Conservation (phyloP, 2,888 invertebrate genomes). For the Leptarthrus brevirostris region DNA sequence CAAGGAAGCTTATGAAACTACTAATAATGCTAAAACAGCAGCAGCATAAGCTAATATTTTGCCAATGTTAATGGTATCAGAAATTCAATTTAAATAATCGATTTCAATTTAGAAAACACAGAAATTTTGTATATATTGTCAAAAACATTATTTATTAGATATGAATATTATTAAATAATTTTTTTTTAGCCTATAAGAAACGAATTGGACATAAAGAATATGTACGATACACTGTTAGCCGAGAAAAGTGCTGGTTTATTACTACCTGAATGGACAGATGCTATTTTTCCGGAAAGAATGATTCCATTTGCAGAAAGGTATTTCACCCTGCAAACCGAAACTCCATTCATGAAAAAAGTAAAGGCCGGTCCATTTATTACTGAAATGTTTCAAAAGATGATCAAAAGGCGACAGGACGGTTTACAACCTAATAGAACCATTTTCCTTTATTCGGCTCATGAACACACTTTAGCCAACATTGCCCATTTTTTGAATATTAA, state of each 20-base stretch:
- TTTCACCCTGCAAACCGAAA: conserved; percentile 77
- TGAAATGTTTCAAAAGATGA: conserved; percentile 75
- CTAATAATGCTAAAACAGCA: too few relatives aligned
- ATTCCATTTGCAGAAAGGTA: conserved; percentile 75
- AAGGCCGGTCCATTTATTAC: conserved; percentile 80
- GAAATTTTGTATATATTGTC: too few relatives aligned
- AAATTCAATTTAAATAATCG: too few relatives aligned
- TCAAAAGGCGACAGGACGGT: conserved; percentile 67
- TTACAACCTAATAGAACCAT: conserved; percentile 70
- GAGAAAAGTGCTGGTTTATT: conserved; percentile 74
- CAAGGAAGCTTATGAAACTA: too few relatives aligned
- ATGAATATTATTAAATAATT: too few relatives aligned
- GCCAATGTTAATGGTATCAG: too few relatives aligned
- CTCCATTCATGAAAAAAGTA: conserved; percentile 76
- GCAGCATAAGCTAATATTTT: too few relatives aligned
- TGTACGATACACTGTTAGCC: conserved; percentile 78
- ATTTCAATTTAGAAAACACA: too few relatives aligned
- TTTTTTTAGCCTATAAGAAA: too few relatives aligned
- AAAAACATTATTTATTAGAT: too few relatives aligned
- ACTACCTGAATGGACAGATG: conserved; percentile 81
- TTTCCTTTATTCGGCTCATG: conserved; percentile 83
- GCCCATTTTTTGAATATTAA: conserved; percentile 79
- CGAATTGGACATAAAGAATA: conserved; percentile 72
- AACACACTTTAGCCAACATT: conserved; percentile 81
- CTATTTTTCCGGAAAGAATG: conserved; percentile 77